Evolutionary conservation across 2,888 invertebrate species (phyloP), one percentile per base, ranked within the genome.

Genomic region (Willowsia nigromaculata): DNA sequence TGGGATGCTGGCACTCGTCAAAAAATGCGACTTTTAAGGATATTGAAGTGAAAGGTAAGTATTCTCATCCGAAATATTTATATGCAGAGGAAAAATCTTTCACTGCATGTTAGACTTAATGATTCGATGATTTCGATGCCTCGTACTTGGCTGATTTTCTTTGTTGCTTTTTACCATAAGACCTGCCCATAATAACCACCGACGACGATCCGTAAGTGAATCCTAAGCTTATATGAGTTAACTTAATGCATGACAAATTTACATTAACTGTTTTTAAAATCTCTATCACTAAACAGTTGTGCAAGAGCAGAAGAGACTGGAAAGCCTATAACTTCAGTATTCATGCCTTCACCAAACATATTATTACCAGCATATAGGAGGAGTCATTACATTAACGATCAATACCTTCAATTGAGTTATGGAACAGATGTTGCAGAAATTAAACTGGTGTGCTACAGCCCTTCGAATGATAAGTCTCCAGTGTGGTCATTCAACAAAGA

Each of bases 161-260:
- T n/a, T n/a, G n/a, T n/a, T n/a, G n/a, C n/a, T n/a, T n/a, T n/a
- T n/a, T n/a, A n/a, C n/a, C n/a, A n/a, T n/a, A n/a, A 87, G 87
- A 83, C 50, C 22, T 88, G 40, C 15, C 53, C 11, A n/a, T 53
- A 59, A 22, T 88, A 13, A 65, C 88, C 27, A 22, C 83, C 76
- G 76, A 84, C 43, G 47, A 78, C 15, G 65, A 83, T 25, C 76
- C 68, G 88, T 88, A 76, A 83, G 88, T 53, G 7, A 80, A 85
- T 76, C 3, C 9, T 53, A n/a, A n/a, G n/a, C n/a, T n/a, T n/a
- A n/a, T n/a, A n/a, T n/a, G n/a, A n/a, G n/a, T n/a, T n/a, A 11
- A 65, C 11, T 68, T 18, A 5, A 22, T 50, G 27, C n/a, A 83
- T 33, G 15, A 53, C 53, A n/a, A 65, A n/a, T n/a, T n/a, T 27